Percentiles rank a stretch among this genome's conserved stretches.
These are phyloP conservation scores for Eubucco bourcierii DNA, from an alignment of 2,113 vertebrate genomes.

Conservation along the genomic window DNA sequence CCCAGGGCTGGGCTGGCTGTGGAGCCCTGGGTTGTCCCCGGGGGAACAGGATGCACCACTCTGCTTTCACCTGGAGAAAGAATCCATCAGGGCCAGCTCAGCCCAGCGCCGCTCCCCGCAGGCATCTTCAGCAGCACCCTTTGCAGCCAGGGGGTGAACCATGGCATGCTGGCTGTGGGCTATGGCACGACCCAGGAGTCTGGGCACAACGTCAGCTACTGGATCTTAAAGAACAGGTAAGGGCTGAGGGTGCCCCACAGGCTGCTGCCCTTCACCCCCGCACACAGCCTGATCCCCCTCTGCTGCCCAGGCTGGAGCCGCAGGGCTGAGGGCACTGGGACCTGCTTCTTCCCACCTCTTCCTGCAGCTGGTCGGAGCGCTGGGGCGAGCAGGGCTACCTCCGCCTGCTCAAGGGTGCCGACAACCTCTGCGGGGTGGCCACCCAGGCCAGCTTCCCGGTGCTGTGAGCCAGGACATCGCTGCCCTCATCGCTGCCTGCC, in stretches of 20 bases:
- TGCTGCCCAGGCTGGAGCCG: not conserved
- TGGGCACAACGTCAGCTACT: not conserved
- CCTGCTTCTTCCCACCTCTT: not conserved
- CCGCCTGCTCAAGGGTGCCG: not conserved
- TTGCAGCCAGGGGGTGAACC: not conserved
- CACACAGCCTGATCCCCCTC: rapidly evolving
- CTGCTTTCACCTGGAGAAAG: not conserved
- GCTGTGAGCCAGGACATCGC: not conserved
- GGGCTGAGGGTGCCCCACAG: not conserved
- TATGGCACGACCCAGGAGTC: not conserved
- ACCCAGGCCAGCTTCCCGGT: constrained; percentile 4
- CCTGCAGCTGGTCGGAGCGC: constrained; percentile 17
- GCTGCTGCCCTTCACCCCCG: not conserved
- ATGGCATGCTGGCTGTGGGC: constrained; percentile 28
- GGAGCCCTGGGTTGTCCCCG: not conserved
- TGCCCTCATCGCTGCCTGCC: not conserved
- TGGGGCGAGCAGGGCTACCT: constrained; percentile 52
- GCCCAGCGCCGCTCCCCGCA: not conserved
- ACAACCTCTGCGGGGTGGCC: constrained; percentile 49
- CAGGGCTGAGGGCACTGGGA: not conserved
- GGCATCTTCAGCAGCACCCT: not conserved
- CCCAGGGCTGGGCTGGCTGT: rapidly evolving
- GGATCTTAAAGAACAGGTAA: constrained; percentile 64
- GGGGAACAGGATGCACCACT: not conserved
- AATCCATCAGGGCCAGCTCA: rapidly evolving